phyloP scores from a whole-genome alignment of 2,888 invertebrate species.

The Bimastos eiseni region DNA sequence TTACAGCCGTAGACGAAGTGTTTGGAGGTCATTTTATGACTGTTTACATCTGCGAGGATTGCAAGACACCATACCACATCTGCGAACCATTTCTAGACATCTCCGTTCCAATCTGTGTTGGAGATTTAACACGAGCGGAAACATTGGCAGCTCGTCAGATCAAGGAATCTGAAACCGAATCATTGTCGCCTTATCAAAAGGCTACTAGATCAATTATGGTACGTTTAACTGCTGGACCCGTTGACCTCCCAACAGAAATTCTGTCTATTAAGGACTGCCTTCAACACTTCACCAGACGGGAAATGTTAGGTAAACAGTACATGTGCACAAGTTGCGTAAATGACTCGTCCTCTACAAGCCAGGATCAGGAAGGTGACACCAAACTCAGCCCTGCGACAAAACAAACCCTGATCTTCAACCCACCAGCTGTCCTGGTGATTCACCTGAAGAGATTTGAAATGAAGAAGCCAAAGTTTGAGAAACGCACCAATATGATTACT shows the following conservation, averaged over 20 bases:
- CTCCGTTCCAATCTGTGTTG: background rate
- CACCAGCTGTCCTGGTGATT: constrained; percentile 89
- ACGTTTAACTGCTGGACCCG: background rate
- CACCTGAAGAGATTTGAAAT: constrained; percentile 92
- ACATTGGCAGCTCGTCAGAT: no score
- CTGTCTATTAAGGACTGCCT: background rate
- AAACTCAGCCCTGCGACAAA: constrained; percentile 42
- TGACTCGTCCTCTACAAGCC: background rate
- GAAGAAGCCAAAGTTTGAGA: constrained; percentile 58
- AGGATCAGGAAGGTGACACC: background rate
- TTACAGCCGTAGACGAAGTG: background rate
- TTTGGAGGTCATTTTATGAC: background rate
- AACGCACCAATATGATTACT: constrained; percentile 82
- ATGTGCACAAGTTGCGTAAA: background rate
- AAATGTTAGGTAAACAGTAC: background rate
- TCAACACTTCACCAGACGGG: background rate
- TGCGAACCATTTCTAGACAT: background rate
- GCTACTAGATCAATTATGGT: background rate
- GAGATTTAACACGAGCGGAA: no score
- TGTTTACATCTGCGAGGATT: background rate
- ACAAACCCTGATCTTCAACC: constrained; percentile 61
- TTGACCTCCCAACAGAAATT: background rate
- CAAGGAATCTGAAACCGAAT: no score
- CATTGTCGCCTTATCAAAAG: background rate
- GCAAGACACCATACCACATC: background rate